phyloP scores from a whole-genome alignment of 2,888 invertebrate species.

The Drosophila mimetica region DNA sequence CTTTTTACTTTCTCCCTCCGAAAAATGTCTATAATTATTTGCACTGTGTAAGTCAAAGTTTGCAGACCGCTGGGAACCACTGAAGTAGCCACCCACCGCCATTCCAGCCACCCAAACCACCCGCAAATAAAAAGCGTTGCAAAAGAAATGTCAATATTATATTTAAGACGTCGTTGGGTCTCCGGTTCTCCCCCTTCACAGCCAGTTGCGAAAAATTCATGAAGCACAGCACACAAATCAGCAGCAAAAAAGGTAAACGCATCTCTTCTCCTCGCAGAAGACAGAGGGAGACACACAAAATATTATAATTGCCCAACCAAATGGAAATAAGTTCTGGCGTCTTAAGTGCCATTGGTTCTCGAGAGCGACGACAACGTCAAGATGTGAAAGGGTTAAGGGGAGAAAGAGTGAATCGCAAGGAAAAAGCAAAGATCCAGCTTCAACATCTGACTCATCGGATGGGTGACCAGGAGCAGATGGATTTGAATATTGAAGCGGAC shows the following conservation, averaged over 20 bases:
- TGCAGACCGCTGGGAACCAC: slow-evolving; percentile 52
- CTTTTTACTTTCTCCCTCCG: slow-evolving; percentile 52
- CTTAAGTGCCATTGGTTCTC: slow-evolving; percentile 66
- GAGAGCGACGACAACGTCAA: slow-evolving; percentile 57
- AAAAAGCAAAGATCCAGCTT: slow-evolving; percentile 1
- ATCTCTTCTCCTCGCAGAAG: slow-evolving; percentile 34
- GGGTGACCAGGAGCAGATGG: slow-evolving; percentile 12
- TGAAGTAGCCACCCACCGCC: slow-evolving; percentile 27
- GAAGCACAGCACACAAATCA: slow-evolving; percentile 72
- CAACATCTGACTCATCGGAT: slow-evolving; percentile 27
- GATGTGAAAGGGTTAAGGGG: slow-evolving; percentile 41
- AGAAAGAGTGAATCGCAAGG: not conserved
- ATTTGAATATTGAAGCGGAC: slow-evolving; percentile 2
- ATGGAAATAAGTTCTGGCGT: slow-evolving; percentile 79
- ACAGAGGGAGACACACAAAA: slow-evolving; percentile 58
- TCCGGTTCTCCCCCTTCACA: slow-evolving; percentile 33
- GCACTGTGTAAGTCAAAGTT: slow-evolving; percentile 75
- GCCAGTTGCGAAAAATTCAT: slow-evolving; percentile 66
- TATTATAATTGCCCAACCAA: slow-evolving; percentile 80
- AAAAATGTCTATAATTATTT: slow-evolving; percentile 78
- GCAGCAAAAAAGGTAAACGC: slow-evolving; percentile 65
- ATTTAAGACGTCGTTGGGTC: slow-evolving; percentile 65
- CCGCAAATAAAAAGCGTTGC: slow-evolving; percentile 49
- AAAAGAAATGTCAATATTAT: slow-evolving; percentile 76
- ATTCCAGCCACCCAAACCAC: not conserved